Percentiles rank a stretch among this genome's conserved stretches.
phyloP scores from a whole-genome alignment of 2,113 vertebrate genomes.

The Coreoperca whiteheadi region DNA sequence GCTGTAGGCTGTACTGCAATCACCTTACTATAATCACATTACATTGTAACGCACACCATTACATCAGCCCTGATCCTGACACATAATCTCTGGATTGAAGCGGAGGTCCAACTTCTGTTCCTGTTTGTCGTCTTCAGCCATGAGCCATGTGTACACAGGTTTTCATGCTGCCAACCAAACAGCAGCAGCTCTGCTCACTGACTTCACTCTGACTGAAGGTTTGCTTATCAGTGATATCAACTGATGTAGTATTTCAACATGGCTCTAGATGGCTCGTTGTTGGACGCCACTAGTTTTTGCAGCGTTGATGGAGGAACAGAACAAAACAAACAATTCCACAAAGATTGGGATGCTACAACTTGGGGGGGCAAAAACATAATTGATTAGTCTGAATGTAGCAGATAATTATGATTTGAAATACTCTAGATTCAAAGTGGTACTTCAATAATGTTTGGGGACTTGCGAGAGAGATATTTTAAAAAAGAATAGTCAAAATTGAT shows the following conservation, averaged over 20 bases:
- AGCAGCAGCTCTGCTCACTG: not conserved
- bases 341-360: not conserved
- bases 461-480: not conserved
- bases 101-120: conserved; percentile 9
- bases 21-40: not conserved
- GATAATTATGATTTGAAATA: not conserved
- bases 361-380: not conserved
- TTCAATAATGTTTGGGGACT: not conserved
- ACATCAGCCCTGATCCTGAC: conserved; percentile 22
- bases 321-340: not conserved
- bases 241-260: not conserved
- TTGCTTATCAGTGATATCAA: conserved; percentile 4
- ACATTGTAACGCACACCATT: conserved; percentile 14
- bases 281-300: not conserved
- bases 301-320: not conserved
- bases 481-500: not conserved
- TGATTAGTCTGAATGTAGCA: not conserved
- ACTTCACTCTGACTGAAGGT: not conserved
- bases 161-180: conserved; percentile 2
- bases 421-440: not conserved
- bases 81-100: conserved; percentile 23
- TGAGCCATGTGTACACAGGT: not conserved
- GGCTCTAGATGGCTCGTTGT: not conserved
- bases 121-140: conserved; percentile 1
- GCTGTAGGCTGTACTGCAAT: not conserved